Percentiles rank a stretch among this genome's conserved stretches.
phyloP scores from a whole-genome alignment of 2,113 vertebrate species.

The Rhinopomastus cyanomelas region DNA sequence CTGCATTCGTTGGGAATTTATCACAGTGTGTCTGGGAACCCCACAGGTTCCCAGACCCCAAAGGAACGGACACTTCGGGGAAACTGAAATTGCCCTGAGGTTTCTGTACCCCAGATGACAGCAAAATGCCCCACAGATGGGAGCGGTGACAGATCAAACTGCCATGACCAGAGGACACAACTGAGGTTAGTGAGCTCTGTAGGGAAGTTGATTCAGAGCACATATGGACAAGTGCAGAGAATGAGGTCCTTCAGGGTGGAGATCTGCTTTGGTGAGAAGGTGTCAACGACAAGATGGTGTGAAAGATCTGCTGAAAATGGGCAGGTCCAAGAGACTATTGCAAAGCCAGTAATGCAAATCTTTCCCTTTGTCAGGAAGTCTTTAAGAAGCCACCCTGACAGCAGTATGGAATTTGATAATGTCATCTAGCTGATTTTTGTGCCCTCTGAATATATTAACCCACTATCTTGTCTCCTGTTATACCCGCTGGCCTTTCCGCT shows the following conservation, averaged over 20 bases:
- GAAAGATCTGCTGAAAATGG: background rate
- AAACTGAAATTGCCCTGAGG: background rate
- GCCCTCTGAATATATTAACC: background rate
- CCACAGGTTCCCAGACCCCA: background rate
- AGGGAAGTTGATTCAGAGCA: background rate
- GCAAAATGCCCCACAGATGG: background rate
- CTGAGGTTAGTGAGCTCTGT: background rate
- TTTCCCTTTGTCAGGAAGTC: background rate
- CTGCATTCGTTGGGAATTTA: background rate
- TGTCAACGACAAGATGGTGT: background rate
- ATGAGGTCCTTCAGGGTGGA: background rate
- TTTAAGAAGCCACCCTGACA: background rate
- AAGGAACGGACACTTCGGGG: background rate
- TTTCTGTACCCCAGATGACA: background rate
- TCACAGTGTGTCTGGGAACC: background rate
- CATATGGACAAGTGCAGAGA: background rate
- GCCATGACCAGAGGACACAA: background rate
- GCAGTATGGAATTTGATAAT: background rate
- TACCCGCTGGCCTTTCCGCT: background rate
- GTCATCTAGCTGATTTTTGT: background rate
- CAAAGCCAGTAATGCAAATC: background rate
- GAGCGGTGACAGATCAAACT: background rate
- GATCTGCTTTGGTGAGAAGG: no score
- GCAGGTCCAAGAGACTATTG: background rate
- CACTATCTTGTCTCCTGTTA: background rate